A percentile compares a stretch with the other conserved stretches of the same genome.
These are phyloP conservation scores for Phacellophora camtschatica DNA, from an alignment of 30 jellyfish, hydroid and myxozoan genomes.

Conservation along the genomic window DNA sequence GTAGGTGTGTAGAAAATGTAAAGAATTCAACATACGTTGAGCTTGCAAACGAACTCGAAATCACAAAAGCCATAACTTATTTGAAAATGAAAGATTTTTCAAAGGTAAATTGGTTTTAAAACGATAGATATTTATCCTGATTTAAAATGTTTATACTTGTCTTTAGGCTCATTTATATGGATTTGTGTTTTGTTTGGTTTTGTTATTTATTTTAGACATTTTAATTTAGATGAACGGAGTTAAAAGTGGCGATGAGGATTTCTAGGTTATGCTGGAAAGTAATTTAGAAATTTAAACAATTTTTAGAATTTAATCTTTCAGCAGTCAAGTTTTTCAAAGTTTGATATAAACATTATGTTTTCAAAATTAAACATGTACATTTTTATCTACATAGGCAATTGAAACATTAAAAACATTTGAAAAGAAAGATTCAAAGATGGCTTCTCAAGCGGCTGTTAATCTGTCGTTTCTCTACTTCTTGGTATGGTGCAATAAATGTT, in stretches of 20 bases:
- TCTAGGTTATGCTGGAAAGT: too few species aligned
- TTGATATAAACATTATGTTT: background rate
- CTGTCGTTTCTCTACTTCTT: conserved; percentile 85
- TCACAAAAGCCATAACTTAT: conserved; percentile 91
- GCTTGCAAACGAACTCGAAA: conserved; percentile 93
- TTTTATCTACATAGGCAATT: conserved; percentile 65
- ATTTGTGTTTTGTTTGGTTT: too few species aligned
- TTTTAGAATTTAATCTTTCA: too few species aligned
- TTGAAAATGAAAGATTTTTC: conserved; percentile 90
- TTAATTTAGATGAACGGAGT: too few species aligned
- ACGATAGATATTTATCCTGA: too few species aligned
- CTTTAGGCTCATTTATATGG: too few species aligned
- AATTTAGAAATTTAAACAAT: too few species aligned
- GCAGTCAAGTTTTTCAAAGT: too few species aligned
- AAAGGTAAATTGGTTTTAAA: conserved; percentile 79
- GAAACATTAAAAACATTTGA: conserved; percentile 90
- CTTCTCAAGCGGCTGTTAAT: conserved; percentile 98
- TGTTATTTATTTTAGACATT: too few species aligned
- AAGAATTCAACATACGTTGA: conserved; percentile 84
- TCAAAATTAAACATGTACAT: background rate
- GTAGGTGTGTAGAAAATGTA: conserved; percentile 93
- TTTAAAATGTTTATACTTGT: too few species aligned
- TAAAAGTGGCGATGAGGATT: too few species aligned
- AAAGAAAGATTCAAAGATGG: conserved; percentile 97
- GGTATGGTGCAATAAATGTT: too few species aligned